Evolutionary conservation across 1,140 invertebrate genomes (phyloP), one percentile per base, ranked within the genome.

Genomic region (Zaprionus lachaisei): DNA sequence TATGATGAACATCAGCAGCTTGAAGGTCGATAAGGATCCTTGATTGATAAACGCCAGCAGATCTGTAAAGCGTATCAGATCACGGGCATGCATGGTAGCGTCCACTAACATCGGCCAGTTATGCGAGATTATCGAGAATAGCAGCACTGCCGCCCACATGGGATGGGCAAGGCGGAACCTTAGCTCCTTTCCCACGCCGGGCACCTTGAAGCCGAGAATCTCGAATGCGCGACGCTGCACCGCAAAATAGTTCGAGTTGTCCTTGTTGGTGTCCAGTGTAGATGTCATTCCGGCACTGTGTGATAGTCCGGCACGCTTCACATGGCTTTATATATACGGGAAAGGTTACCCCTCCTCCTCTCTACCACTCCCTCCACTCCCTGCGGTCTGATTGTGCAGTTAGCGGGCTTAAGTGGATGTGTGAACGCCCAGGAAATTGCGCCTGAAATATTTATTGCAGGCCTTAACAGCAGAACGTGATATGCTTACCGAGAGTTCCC

Each of bases 391-490:
- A 47, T 47, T 47, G 41, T 47, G n/a, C 41, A n/a, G 41, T 47
- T 37, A 49, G 41, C 24, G 20, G 62, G 57, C 24, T 69, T 80
- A 84, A 85, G 77, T 83, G 81, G 68, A 69, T 72, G 68, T 60
- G 64, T 80, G 56, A 66, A 79, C 81, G 60, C 81, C 81, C 77
- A 63, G 47, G 34, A 73, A 83, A 84, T 83, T 81, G 81, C 62
- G 68, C 49, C 47, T 83, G 81, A 83, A 83, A 85, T 85, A 83
- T 83, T 83, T 83, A 83, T 83, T 77, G 44, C 64, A 51, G 69
- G 81, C 68, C 74, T 89, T 87, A 87, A 81, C 71, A 37, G 78
- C 62, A 58, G 68, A 84, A 87, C 84, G 84, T 87, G 84, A 84
- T 76, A 68, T 74, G 84, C 65, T 81, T 87, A 90, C 80, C 44